Base-by-base conservation (phyloP, 2,113 vertebrate species). In the Cavia aperea region DNA sequence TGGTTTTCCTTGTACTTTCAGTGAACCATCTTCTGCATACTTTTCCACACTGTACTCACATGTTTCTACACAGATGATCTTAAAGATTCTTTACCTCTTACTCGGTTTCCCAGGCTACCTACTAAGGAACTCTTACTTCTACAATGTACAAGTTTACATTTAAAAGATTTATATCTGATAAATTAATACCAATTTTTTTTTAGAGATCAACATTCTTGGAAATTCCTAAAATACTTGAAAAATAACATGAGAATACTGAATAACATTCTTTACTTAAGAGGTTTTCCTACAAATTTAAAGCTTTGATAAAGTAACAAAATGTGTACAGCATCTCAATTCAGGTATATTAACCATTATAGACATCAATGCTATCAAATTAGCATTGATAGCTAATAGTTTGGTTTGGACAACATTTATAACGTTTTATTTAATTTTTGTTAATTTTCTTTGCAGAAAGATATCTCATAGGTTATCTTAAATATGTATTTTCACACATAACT, bases 281-380 rank as follows among this genome's bases (percentile, higher is more conserved):
- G 4, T 58, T 54, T 86, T 49, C 33, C 36, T 70, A 29, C 13
- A 84, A 91, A 16, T 56, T n/a, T 89, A 9, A 75, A 56, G 4
- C 7, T 94, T 95, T 93, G 58, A 10, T 60, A 18, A 91, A 84
- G 16, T 86, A 68, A 94, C 7, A 68, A 93, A 92, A 86, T 14
- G 87, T 0, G 18, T 54, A 18, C 79, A n/a, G 15, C 68, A 72
- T 62, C 36, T 90, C 14, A 82, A 31, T 79, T 49, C 21, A 86
- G 18, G 29, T 26, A 56, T 1, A 36, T 75, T 94, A 51, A 81
- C 49, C 23, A 78, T 14, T 26, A 2, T 23, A 88, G 29, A 86
- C 89, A 26, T 11, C 14, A 77, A 24, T 23, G 43, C 16, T 49
- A 83, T 5, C 62, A 26, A 86, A 92, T 3, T 83, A 1, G n/a